Evolutionary conservation across 1,140 invertebrate species (phyloP).

Genomic region (Lepidurus packardi): DNA sequence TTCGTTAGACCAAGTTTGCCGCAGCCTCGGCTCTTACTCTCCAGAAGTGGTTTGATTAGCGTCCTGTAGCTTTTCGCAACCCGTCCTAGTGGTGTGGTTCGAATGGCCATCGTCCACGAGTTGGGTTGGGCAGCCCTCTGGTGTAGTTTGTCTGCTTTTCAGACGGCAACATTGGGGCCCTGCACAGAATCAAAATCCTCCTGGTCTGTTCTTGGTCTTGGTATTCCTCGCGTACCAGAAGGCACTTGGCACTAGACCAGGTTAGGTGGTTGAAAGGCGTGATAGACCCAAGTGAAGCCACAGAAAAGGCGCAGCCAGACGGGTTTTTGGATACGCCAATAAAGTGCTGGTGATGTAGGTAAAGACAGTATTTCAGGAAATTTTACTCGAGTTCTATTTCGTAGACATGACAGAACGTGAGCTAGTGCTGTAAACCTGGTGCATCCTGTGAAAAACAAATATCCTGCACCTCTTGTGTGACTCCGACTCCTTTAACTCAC

Average conservation of each 20-base stretch:
- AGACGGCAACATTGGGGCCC: neutral
- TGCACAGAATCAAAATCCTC: neutral
- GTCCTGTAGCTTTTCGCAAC: neutral
- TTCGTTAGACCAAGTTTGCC: neutral
- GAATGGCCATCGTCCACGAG: conserved; percentile 7
- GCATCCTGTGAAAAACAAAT: neutral
- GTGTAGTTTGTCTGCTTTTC: neutral
- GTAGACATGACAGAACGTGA: neutral
- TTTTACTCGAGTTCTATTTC: neutral
- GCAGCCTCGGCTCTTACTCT: neutral
- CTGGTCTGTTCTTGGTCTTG: neutral
- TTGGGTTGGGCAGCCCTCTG: conserved; percentile 12
- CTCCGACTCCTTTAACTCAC: neutral
- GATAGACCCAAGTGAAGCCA: neutral
- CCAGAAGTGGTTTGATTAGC: neutral
- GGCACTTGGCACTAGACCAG: conserved; percentile 1
- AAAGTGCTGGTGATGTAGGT: neutral
- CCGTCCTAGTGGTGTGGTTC: neutral
- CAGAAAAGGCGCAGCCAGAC: neutral
- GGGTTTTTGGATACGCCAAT: neutral
- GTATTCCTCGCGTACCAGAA: neutral
- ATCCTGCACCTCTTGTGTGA: neutral
- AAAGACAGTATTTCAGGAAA: neutral
- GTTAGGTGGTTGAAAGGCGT: neutral
- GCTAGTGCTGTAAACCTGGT: neutral